Conservation (phyloP, 2,113 vertebrate species). For the Amblyopsis rosae region DNA sequence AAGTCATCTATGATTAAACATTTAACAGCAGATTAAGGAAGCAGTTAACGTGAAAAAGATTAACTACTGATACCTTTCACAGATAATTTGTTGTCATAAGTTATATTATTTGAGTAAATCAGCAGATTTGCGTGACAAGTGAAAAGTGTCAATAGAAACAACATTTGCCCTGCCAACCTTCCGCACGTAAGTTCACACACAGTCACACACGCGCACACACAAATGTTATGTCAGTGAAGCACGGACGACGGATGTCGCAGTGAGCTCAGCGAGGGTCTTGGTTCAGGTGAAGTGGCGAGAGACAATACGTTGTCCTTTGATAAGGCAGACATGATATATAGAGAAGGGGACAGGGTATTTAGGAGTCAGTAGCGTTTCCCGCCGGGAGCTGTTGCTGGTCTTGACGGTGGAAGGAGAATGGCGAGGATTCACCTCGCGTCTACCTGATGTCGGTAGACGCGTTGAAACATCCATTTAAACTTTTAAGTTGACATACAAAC, state of each 20-base stretch:
- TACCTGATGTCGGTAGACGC: neutral
- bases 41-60: too few species aligned
- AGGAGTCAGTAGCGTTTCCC: slow-evolving; percentile 2
- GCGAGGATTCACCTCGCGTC: neutral
- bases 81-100: too few species aligned
- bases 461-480: neutral
- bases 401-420: slow-evolving; percentile 8
- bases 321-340: slow-evolving; percentile 7
- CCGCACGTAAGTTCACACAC: too few species aligned
- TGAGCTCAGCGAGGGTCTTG: slow-evolving; percentile 12
- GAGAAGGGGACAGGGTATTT: neutral
- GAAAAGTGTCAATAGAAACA: slow-evolving; percentile 17
- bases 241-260: slow-evolving; percentile 43
- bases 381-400: slow-evolving; percentile 6
- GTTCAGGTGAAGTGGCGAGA: slow-evolving; percentile 32
- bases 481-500: too few species aligned
- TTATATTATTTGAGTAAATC: too few species aligned
- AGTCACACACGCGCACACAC: slow-evolving; percentile 7
- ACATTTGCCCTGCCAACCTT: slow-evolving; percentile 32
- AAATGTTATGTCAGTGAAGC: slow-evolving; percentile 22
- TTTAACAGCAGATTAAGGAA: too few species aligned
- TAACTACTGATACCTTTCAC: too few species aligned
- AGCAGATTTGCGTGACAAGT: slow-evolving; percentile 24
- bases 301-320: neutral
- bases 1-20: too few species aligned